phyloP scores from a whole-genome alignment of 2,888 invertebrate genomes.

The Pachymerium ferrugineum region DNA sequence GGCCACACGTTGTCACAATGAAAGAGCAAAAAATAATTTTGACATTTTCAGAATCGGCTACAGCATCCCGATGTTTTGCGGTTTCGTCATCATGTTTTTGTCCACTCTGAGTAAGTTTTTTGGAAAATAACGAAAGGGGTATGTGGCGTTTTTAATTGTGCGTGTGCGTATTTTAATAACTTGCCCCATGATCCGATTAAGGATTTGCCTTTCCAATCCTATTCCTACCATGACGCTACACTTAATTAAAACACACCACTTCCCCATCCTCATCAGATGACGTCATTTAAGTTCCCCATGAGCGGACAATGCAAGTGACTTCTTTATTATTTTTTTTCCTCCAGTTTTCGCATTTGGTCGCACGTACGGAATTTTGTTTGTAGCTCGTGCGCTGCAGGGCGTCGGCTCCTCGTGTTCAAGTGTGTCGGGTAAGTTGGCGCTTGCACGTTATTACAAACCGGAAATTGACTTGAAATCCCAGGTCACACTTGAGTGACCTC shows the following conservation, averaged over 20 bases:
- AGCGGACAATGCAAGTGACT: too few species aligned
- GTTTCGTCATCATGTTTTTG: constrained; percentile 96
- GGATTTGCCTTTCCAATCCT: neutral
- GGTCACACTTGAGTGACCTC: too few species aligned
- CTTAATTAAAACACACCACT: neutral
- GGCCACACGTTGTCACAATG: too few species aligned
- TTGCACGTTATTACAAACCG: neutral
- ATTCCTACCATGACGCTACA: neutral
- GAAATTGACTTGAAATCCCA: neutral
- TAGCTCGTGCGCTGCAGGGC: constrained; percentile 94
- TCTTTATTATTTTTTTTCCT: neutral
- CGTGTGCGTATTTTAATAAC: neutral
- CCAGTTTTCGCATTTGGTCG: constrained; percentile 95
- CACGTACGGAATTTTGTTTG: constrained; percentile 84
- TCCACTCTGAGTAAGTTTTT: constrained; percentile 88
- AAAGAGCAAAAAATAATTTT: too few species aligned
- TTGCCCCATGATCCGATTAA: neutral
- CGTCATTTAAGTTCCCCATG: constrained; percentile 5
- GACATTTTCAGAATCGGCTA: constrained; percentile 83
- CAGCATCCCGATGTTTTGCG: constrained; percentile 99
- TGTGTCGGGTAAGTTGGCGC: constrained; percentile 73
- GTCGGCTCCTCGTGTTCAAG: constrained; percentile 98
- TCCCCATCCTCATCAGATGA: neutral
- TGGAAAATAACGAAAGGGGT: neutral
- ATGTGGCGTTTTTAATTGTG: neutral